Conservation (phyloP, 2,113 vertebrate genomes). For the Callospermophilus lateralis region DNA sequence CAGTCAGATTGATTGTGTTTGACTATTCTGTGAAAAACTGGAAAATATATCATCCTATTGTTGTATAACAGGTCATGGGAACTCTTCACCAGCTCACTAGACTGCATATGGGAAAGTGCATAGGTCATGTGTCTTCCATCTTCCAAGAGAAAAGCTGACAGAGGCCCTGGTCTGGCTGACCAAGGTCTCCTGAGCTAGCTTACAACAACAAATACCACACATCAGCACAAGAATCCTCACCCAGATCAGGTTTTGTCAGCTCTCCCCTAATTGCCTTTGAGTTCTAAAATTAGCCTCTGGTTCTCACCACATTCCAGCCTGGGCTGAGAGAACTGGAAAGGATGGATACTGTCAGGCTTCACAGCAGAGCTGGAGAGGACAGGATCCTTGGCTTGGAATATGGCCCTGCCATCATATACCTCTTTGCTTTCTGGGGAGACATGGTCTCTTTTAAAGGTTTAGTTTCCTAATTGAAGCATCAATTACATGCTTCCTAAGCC, state of each 20-base stretch:
- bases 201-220: not conserved
- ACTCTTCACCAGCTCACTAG: not conserved
- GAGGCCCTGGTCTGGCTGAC: not conserved
- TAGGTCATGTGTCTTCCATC: not conserved
- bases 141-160: not conserved
- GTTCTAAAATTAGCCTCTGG: not conserved
- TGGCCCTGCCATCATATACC: not conserved
- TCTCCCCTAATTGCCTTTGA: constrained; percentile 34
- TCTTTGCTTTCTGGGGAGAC: not conserved
- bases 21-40: not conserved
- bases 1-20: not conserved
- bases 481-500: not conserved
- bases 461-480: not conserved
- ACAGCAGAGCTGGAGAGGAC: not conserved
- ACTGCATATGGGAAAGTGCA: no score
- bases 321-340: not conserved
- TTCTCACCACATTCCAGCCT: not conserved
- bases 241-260: not conserved
- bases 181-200: not conserved
- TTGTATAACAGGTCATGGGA: not conserved
- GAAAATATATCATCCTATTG: not conserved
- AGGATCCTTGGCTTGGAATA: not conserved
- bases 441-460: not conserved
- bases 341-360: not conserved
- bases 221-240: not conserved